phyloP scores from a whole-genome alignment of 2,797 vertebrate species.

The Bovichtus variegatus region DNA sequence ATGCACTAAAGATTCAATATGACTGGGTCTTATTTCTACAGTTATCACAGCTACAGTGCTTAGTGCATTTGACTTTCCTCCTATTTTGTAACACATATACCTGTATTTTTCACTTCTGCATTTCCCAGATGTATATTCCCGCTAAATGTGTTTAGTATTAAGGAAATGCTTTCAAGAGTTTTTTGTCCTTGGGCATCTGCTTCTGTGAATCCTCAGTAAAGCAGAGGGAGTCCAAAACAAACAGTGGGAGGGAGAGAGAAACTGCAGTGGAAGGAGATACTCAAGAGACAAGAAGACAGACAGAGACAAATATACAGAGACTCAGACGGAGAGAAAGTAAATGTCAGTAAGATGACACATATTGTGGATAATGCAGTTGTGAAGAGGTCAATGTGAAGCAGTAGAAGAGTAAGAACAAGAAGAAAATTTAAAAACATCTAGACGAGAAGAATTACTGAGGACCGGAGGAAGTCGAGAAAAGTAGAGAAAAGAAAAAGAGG shows the following conservation, averaged over 20 bases:
- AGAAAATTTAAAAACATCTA: not conserved
- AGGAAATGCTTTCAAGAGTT: constrained; percentile 27
- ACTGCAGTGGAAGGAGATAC: constrained; percentile 14
- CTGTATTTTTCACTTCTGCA: constrained; percentile 1
- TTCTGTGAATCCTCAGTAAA: constrained; percentile 24
- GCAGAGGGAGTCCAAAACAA: constrained; percentile 45
- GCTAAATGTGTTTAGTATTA: constrained; percentile 27
- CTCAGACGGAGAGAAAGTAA: not conserved
- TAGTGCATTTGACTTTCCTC: constrained; percentile 10
- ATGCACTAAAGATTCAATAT: not conserved
- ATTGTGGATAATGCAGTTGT: not conserved
- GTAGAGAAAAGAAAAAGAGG: not conserved
- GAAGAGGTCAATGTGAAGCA: constrained; percentile 8
- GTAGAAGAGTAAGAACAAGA: not conserved
- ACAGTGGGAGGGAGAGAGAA: constrained; percentile 39
- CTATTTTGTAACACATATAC: not conserved
- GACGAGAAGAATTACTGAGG: not conserved
- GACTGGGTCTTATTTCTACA: constrained; percentile 16
- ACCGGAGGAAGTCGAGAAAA: not conserved
- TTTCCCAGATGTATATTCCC: constrained; percentile 23
- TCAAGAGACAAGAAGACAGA: constrained; percentile 18
- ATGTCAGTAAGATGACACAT: constrained; percentile 13
- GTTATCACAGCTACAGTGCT: not conserved
- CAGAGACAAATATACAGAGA: not conserved
- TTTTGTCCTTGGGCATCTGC: constrained; percentile 44